phyloP scores from a whole-genome alignment of 1,140 invertebrate species.

The Zaprionus inermis region DNA sequence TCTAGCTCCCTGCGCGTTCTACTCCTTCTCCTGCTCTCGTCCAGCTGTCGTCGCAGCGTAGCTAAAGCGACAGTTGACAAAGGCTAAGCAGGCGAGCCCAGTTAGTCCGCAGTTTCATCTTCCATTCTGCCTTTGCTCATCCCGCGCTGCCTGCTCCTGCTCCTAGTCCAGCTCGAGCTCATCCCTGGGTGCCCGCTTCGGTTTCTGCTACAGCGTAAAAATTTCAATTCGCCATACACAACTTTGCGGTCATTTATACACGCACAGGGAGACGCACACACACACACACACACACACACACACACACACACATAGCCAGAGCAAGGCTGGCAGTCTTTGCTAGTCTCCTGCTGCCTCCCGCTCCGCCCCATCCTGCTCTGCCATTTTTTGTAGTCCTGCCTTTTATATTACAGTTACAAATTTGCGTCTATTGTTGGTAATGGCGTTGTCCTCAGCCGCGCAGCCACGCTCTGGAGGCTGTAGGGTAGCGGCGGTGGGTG shows the following conservation, averaged over 20 bases:
- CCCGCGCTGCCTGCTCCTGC: background rate
- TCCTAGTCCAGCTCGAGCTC: background rate
- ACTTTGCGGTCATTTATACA: slow-evolving; percentile 75
- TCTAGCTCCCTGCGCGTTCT: too few relatives aligned
- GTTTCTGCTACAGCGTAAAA: slow-evolving; percentile 61
- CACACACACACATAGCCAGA: background rate
- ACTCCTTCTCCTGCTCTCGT: slow-evolving; percentile 22
- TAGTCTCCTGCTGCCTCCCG: slow-evolving; percentile 6
- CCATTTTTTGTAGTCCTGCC: slow-evolving; percentile 40
- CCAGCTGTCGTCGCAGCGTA: slow-evolving; percentile 61
- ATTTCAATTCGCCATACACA: slow-evolving; percentile 76
- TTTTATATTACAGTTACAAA: slow-evolving; percentile 79
- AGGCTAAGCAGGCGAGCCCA: slow-evolving; percentile 74
- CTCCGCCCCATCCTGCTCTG: background rate
- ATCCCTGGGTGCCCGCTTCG: background rate
- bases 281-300: slow-evolving; percentile 13
- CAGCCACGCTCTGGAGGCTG: too few relatives aligned
- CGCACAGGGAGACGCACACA: background rate
- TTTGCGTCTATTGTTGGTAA: slow-evolving; percentile 77
- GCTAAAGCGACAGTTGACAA: slow-evolving; percentile 79
- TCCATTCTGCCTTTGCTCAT: slow-evolving; percentile 21
- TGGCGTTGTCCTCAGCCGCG: slow-evolving; percentile 56
- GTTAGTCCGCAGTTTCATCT: slow-evolving; percentile 70
- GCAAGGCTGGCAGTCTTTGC: background rate
- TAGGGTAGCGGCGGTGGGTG: too few relatives aligned